These are phyloP conservation scores for Oenanthe oenanthe DNA, from an alignment of 2,113 vertebrate genomes.

Conservation along the genomic window DNA sequence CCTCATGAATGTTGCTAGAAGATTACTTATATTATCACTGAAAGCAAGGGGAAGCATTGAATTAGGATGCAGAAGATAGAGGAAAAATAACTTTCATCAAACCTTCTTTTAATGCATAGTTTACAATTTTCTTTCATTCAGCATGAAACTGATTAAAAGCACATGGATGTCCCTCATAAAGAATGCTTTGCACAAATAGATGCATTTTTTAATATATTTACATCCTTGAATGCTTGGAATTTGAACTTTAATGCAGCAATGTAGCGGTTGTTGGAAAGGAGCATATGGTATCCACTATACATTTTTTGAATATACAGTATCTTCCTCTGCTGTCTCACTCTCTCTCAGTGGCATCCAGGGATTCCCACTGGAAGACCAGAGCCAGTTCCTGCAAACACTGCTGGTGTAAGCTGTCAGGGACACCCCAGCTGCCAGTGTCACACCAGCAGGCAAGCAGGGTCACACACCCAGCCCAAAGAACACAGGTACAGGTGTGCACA, in stretches of 20 bases:
- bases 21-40: constrained; percentile 79
- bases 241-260: constrained; percentile 55
- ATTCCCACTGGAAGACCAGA: constrained; percentile 32
- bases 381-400: background rate
- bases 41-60: constrained; percentile 74
- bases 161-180: constrained; percentile 67
- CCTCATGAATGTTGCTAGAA: constrained; percentile 81
- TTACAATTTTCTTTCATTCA: constrained; percentile 81
- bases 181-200: constrained; percentile 62
- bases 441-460: background rate
- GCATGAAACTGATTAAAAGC: constrained; percentile 82
- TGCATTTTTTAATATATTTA: constrained; percentile 77
- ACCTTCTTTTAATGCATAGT: constrained; percentile 83
- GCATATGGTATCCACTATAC: constrained; percentile 23
- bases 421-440: background rate
- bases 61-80: constrained; percentile 81
- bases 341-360: background rate
- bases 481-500: background rate
- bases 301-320: constrained; percentile 60
- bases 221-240: constrained; percentile 64
- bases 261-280: constrained; percentile 58
- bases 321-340: constrained; percentile 51
- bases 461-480: accelerated
- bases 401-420: background rate
- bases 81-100: constrained; percentile 80